Percentiles rank a stretch among this genome's conserved stretches.
Evolutionary conservation across 2,888 invertebrate genomes (phyloP).

Genomic region (Cheilosia pagana): DNA sequence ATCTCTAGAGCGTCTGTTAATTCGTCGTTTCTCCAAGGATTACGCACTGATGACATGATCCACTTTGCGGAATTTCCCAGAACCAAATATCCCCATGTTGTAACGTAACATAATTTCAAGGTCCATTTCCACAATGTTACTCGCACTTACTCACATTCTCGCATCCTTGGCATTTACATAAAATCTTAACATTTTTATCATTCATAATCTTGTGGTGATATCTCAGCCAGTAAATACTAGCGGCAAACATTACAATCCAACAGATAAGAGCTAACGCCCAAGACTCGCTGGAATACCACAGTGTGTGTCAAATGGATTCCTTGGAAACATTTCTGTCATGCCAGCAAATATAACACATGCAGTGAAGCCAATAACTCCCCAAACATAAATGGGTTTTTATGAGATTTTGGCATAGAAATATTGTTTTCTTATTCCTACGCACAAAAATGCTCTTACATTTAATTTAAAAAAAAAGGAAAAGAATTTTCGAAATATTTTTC

Average conservation of each 20-base stretch:
- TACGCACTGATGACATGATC: conserved; percentile 9
- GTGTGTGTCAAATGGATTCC: conserved; percentile 5
- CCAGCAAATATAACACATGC: not conserved
- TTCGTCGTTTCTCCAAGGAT: conserved; percentile 7
- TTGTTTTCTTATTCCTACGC: not conserved
- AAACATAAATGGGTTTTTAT: not conserved
- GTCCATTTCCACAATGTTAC: conserved; percentile 27
- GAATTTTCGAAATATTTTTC: not conserved
- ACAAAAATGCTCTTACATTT: not conserved
- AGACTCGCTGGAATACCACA: not conserved
- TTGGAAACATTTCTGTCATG: conserved; percentile 6
- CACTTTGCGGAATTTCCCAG: conserved; percentile 8
- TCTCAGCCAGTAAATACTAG: conserved; percentile 22
- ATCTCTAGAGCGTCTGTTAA: not conserved
- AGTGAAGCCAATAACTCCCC: conserved; percentile 29
- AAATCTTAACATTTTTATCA: conserved; percentile 6
- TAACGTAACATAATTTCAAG: conserved; percentile 31
- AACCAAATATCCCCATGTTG: not conserved
- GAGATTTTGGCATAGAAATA: not conserved
- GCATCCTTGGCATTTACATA: not conserved
- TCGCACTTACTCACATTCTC: not conserved
- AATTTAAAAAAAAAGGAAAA: conserved; percentile 2
- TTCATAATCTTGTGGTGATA: conserved; percentile 17
- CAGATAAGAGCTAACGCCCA: too few species aligned
- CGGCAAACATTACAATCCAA: conserved; percentile 8